phyloP scores from a whole-genome alignment of 2,113 vertebrate species.

The Arothron firmamentum region DNA sequence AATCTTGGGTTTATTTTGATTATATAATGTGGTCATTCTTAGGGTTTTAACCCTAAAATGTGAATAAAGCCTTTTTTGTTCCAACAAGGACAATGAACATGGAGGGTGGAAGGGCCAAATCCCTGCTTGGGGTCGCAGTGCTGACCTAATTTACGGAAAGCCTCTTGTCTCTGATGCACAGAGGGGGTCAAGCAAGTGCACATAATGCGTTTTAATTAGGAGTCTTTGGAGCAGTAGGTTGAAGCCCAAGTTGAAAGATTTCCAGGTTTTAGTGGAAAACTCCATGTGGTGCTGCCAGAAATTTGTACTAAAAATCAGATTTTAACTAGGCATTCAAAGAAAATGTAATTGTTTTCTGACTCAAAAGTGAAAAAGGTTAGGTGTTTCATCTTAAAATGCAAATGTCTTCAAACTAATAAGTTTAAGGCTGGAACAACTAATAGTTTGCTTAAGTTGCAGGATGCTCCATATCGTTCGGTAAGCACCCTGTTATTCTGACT shows the following conservation, averaged over 20 bases:
- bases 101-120: conserved; percentile 36
- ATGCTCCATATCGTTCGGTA: no score
- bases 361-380: no score
- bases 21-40: neutral
- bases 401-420: no score
- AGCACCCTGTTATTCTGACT: no score
- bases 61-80: conserved; percentile 41
- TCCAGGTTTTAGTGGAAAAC: conserved; percentile 27
- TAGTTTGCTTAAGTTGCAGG: no score
- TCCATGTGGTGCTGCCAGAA: conserved; percentile 21
- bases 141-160: conserved; percentile 30
- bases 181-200: conserved; percentile 39
- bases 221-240: conserved; percentile 35
- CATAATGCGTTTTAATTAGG: conserved; percentile 50
- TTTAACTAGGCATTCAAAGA: no score
- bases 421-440: no score
- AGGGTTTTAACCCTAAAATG: conserved; percentile 2
- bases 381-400: no score
- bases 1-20: no score
- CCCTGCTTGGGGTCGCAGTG: conserved; percentile 31
- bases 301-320: neutral
- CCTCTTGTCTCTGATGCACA: conserved; percentile 32
- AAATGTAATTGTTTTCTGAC: no score
- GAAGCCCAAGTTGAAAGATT: conserved; percentile 38
- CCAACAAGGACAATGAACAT: conserved; percentile 11